phyloP scores from a whole-genome alignment of 2,113 vertebrate species.

The Pedionomus torquatus region DNA sequence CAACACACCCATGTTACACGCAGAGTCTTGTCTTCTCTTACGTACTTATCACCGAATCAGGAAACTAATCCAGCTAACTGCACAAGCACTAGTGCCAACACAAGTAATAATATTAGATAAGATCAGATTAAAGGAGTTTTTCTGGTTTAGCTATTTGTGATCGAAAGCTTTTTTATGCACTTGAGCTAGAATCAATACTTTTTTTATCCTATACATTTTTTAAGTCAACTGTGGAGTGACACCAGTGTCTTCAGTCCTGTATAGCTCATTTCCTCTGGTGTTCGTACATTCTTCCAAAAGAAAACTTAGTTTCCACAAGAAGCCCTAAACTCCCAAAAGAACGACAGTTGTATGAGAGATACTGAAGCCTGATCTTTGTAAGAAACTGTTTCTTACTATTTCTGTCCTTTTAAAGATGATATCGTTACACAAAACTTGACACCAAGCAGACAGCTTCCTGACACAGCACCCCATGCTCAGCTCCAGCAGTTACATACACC shows the following conservation, averaged over 20 bases:
- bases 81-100: neutral
- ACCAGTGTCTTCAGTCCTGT: neutral
- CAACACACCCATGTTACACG: neutral
- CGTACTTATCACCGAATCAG: neutral
- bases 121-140: conserved; percentile 24
- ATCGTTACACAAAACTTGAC: neutral
- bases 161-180: neutral
- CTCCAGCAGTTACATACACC: neutral
- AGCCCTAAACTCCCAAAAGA: neutral
- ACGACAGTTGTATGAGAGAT: neutral
- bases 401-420: neutral
- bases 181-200: neutral
- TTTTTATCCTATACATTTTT: neutral
- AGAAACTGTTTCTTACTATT: neutral
- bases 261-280: neutral
- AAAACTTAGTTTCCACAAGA: neutral
- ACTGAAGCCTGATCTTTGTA: neutral
- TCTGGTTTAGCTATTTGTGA: conserved; percentile 6
- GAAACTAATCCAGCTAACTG: conserved; percentile 20
- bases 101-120: neutral
- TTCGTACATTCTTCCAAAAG: neutral
- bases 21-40: neutral
- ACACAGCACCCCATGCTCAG: neutral
- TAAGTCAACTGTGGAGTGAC: neutral
- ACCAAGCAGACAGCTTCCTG: neutral